These are phyloP conservation scores for Chitala chitala DNA, from an alignment of 2,113 vertebrate genomes.

Conservation along the genomic window DNA sequence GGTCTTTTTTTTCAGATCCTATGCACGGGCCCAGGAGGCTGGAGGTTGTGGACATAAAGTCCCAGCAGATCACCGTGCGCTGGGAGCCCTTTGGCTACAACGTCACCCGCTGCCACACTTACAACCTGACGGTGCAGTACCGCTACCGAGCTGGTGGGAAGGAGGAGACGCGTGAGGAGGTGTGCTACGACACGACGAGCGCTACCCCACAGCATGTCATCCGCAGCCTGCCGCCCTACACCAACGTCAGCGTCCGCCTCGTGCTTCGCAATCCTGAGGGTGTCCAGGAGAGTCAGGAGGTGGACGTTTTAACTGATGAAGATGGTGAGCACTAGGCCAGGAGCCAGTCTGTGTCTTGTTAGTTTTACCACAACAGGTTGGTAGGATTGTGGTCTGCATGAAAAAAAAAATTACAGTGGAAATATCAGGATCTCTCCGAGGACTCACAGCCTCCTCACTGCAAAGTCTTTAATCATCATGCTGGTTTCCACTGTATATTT, in stretches of 20 bases:
- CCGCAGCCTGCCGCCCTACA: slow-evolving; percentile 81
- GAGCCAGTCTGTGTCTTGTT: too few species aligned
- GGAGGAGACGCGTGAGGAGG: slow-evolving; percentile 81
- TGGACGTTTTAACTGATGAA: slow-evolving; percentile 85
- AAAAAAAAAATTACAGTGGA: too few species aligned
- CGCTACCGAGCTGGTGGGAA: slow-evolving; percentile 71
- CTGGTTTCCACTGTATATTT: too few species aligned
- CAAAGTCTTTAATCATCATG: too few species aligned
- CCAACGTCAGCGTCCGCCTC: slow-evolving; percentile 86
- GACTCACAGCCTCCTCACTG: too few species aligned
- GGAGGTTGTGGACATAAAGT: slow-evolving; percentile 82
- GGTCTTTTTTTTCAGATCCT: slow-evolving; percentile 67
- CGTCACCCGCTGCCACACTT: slow-evolving; percentile 89
- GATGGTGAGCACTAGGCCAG: slow-evolving; percentile 66
- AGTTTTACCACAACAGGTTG: too few species aligned
- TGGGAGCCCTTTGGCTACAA: slow-evolving; percentile 97
- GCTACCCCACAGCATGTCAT: slow-evolving; percentile 76
- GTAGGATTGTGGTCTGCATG: too few species aligned
- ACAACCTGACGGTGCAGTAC: slow-evolving; percentile 89
- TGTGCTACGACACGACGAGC: slow-evolving; percentile 76
- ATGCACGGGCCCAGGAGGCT: slow-evolving; percentile 84
- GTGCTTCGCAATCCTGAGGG: slow-evolving; percentile 86
- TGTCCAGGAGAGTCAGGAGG: slow-evolving; percentile 80
- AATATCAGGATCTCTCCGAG: too few species aligned
- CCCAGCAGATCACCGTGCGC: slow-evolving; percentile 82